phyloP scores from a whole-genome alignment of 1,140 invertebrate genomes.

The Sinella curviseta region DNA sequence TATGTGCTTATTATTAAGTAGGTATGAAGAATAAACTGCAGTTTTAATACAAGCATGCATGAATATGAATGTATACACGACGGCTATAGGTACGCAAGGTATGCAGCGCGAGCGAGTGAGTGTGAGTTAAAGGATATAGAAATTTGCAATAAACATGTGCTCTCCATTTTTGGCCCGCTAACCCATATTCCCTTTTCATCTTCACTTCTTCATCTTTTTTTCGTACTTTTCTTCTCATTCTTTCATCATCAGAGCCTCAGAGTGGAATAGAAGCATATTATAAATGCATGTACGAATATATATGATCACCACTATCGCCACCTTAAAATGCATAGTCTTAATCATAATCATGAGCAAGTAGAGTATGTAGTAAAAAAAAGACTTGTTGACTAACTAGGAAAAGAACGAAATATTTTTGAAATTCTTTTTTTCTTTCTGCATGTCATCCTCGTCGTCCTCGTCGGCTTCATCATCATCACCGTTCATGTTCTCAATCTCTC shows the following conservation, averaged over 20 bases:
- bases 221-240: not conserved
- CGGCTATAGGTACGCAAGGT: not conserved
- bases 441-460: not conserved
- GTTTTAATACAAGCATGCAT: no score
- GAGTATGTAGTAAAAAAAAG: no score
- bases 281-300: no score
- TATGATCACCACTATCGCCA: no score
- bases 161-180: constrained; percentile 25
- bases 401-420: no score
- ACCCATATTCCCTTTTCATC: constrained; percentile 9
- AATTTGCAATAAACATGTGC: not conserved
- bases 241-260: not conserved
- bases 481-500: not conserved
- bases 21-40: no score
- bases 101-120: not conserved
- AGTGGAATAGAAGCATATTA: no score
- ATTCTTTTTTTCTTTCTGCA: not conserved
- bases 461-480: not conserved
- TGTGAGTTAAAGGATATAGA: not conserved
- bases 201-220: not conserved
- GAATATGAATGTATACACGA: no score
- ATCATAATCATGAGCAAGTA: no score
- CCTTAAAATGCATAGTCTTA: no score
- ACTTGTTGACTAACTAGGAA: no score
- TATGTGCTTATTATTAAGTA: no score